Base-by-base conservation (phyloP, 2,888 invertebrate genomes). In the Oligia fasciuncula region DNA sequence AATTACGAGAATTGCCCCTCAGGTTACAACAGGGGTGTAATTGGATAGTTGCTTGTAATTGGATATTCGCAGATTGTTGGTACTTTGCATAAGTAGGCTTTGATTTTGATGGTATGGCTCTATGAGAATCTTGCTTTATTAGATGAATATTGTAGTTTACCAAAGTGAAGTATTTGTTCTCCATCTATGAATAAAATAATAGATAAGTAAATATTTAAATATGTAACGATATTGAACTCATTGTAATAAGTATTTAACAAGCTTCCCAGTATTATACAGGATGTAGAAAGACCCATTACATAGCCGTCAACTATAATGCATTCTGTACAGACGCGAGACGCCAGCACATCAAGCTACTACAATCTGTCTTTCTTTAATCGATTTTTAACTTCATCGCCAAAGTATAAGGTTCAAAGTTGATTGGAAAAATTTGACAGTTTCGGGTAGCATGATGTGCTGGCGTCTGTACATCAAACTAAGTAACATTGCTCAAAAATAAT, bases 1-100 rank as follows among this genome's bases (percentile, higher is more conserved):
- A 46, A 13, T 46, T 46, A 46, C 46, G 46, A 46, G 46, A 46
- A 46, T 46, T 46, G 3, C 13, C 46, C 46, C 13, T 46, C 46
- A 46, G 13, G 46, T 79, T 62, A 57, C 75, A 67, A 40, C 40
- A 40, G 40, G 40, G 69, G 57, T 81, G 75, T 75, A 70, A 84
- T 73, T 77, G 43, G 65, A 72, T 74, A 46, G 17, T 65, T 63
- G 40, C n/a, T 80, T 54, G 80, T 80, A 80, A 68, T 68, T 68
- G 73, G 13, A 8, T 68, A 40, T 29, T 68, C 23, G 62, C 35
- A 54, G 2, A 80, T 72, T 60, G 40, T 35, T 11, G 51, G 14
- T 40, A 14, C 68, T 67, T 67, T 49, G 29, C 49, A 14, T 77
- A 29, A 29, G 29, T 43, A 23, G 14, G 72, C 14, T 63, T 54